Evolutionary conservation across 2,888 invertebrate species (phyloP), one percentile per base, ranked within the genome.

Genomic region (Falcaria lacertinaria): DNA sequence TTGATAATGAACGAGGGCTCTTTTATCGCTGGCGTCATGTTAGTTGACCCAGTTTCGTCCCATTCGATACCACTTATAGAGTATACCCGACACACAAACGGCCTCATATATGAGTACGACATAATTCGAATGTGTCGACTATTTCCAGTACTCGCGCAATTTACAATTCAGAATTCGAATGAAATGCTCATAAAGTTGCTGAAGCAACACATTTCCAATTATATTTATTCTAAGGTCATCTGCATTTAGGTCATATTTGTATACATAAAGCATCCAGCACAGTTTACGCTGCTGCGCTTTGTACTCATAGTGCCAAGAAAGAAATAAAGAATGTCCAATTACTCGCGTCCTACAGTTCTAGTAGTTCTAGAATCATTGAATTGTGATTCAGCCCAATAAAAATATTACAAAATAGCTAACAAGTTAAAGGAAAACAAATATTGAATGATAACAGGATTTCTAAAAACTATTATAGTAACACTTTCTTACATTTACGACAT

Each of bases 21-120:
- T 70, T 81, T 85, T 85, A 85, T 87, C 86, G 83, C 73, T 74
- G 70, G 74, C 87, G 87, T 87, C 86, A 84, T 80, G 62, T 75
- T 67, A 73, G 75, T 76, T 85, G 88, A 88, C 88, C 88, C 63
- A 88, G 76, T 84, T 88, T 72, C 71, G 61, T 69, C 67, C 70
- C 64, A 80, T 81, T 79, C 82, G 79, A 82, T 84, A 78, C 75
- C 74, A 80, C 78, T 80, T 78, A 74, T 65, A 76, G 59, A 69
- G 59, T 66, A 72, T 64, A 63, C 61, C n/a, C 66, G 16, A 74
- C 64, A 58, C 51, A 61, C 57, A 67, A 69, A 74, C 74, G 73
- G 69, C 75, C 74, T 74, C 73, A 73, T 64, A 65, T 68, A n/a
- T n/a, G n/a, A n/a, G n/a, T n/a, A 64, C 59, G 54, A 55, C 49